Conservation (phyloP, 2,797 vertebrate genomes). For the Chromobotia macracanthus region DNA sequence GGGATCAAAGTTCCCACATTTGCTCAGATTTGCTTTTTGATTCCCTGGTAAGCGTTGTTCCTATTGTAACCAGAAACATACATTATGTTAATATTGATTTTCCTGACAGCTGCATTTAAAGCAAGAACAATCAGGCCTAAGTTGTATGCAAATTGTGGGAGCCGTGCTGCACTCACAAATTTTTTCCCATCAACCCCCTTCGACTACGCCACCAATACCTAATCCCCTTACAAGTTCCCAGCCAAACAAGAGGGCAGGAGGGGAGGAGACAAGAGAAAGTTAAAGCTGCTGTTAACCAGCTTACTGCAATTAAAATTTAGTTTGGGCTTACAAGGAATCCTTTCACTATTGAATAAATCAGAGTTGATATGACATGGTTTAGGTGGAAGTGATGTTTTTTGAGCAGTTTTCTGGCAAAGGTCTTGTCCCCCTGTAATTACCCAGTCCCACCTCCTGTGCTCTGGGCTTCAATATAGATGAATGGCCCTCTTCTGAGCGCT, state of each 20-base stretch:
- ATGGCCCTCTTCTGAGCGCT: conserved; percentile 41
- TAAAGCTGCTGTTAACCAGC: conserved; percentile 70
- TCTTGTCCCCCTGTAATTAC: conserved; percentile 78
- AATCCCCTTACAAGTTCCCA: conserved; percentile 75
- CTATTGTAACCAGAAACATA: conserved; percentile 29
- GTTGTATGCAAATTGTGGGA: conserved; percentile 46
- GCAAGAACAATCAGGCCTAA: conserved; percentile 45
- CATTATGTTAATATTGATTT: conserved; percentile 39
- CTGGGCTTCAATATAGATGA: conserved; percentile 60
- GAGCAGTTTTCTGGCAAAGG: conserved; percentile 69
- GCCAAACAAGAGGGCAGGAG: conserved; percentile 57
- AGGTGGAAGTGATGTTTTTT: conserved; percentile 60
- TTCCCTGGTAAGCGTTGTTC: not conserved
- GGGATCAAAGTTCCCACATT: conserved; percentile 13
- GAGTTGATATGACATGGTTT: conserved; percentile 67
- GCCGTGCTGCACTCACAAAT: conserved; percentile 50
- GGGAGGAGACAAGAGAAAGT: conserved; percentile 35
- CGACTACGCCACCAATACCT: conserved; percentile 55
- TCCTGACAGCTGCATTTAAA: conserved; percentile 53
- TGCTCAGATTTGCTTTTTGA: conserved; percentile 29
- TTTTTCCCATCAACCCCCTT: conserved; percentile 61
- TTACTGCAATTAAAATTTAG: conserved; percentile 83
- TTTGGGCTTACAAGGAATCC: conserved; percentile 78
- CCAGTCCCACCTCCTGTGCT: conserved; percentile 62
- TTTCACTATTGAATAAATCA: conserved; percentile 78